phyloP scores from a whole-genome alignment of 2,113 vertebrate genomes.

The Carassius gibelio region DNA sequence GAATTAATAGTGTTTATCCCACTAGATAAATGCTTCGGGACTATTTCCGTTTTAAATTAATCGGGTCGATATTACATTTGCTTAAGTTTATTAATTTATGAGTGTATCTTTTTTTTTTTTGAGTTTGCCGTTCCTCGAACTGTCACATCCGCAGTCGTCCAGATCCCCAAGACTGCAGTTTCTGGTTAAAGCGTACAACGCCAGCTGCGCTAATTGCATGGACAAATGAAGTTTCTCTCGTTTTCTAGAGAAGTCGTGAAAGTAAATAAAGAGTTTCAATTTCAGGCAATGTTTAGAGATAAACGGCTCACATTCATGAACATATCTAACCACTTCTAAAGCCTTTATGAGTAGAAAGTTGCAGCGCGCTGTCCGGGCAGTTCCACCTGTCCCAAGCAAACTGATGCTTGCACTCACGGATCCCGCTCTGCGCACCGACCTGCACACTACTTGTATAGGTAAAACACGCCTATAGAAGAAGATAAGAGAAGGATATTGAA shows the following conservation, averaged over 20 bases:
- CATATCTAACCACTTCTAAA: slow-evolving; percentile 82
- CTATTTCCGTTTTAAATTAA: no score
- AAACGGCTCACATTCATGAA: background rate
- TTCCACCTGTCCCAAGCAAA: slow-evolving; percentile 97
- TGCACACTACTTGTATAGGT: slow-evolving; percentile 88
- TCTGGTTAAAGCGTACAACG: slow-evolving; percentile 89
- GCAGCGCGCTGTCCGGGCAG: slow-evolving; percentile 89
- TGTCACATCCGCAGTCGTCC: slow-evolving; percentile 92
- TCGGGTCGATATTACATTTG: no score
- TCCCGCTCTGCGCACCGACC: slow-evolving; percentile 84
- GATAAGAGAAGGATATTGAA: slow-evolving; percentile 15
- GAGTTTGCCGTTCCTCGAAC: slow-evolving; percentile 85
- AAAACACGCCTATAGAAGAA: slow-evolving; percentile 81
- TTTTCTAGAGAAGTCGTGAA: slow-evolving; percentile 76
- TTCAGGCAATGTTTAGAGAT: background rate
- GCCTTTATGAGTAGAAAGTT: slow-evolving; percentile 84
- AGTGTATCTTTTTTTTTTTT: background rate
- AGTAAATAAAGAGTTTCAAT: background rate
- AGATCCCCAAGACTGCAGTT: slow-evolving; percentile 96
- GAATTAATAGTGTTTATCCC: slow-evolving; percentile 10
- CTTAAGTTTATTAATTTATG: no score
- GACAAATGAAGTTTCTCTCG: slow-evolving; percentile 90
- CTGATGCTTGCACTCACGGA: slow-evolving; percentile 94
- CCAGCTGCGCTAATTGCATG: slow-evolving; percentile 95
- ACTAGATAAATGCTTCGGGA: background rate